These are phyloP conservation scores for Horisme vitalbata DNA, from an alignment of 2,888 invertebrate genomes.

Conservation along the genomic window DNA sequence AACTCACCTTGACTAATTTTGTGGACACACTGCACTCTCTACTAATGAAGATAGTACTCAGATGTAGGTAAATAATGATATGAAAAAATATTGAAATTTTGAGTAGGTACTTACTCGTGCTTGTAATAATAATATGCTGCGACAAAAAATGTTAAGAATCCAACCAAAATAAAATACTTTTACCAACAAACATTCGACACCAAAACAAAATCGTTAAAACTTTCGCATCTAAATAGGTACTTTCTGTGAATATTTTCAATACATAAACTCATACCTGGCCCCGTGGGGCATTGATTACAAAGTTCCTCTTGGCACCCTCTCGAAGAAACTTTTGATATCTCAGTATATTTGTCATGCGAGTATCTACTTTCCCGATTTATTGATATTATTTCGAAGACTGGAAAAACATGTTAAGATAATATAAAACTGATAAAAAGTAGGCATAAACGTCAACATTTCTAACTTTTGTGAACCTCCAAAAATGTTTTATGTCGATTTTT, in stretches of 20 bases:
- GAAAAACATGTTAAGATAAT: conserved; percentile 34
- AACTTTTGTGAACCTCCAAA: conserved; percentile 4
- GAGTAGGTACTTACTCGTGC: too few relatives aligned
- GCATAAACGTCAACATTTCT: conserved; percentile 4
- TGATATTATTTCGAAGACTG: conserved; percentile 37
- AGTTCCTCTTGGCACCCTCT: conserved; percentile 37
- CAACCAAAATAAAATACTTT: neutral
- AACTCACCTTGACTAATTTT: too few relatives aligned
- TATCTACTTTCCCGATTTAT: conserved; percentile 34
- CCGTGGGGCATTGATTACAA: conserved; percentile 39
- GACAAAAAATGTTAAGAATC: neutral
- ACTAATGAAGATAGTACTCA: too few relatives aligned
- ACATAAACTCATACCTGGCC: conserved; percentile 31
- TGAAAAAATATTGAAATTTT: too few relatives aligned
- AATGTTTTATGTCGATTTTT: conserved; percentile 3
- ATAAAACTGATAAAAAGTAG: conserved; percentile 20
- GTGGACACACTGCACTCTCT: too few relatives aligned
- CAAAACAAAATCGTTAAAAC: conserved; percentile 28
- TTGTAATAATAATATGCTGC: neutral
- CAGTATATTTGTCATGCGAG: conserved; percentile 38
- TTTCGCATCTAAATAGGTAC: conserved; percentile 26
- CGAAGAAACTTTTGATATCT: conserved; percentile 36
- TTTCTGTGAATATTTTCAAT: conserved; percentile 29
- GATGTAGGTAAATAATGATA: too few relatives aligned
- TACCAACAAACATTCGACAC: conserved; percentile 17